phyloP scores from a whole-genome alignment of 2,113 vertebrate species.

The Brienomyrus longianalis region DNA sequence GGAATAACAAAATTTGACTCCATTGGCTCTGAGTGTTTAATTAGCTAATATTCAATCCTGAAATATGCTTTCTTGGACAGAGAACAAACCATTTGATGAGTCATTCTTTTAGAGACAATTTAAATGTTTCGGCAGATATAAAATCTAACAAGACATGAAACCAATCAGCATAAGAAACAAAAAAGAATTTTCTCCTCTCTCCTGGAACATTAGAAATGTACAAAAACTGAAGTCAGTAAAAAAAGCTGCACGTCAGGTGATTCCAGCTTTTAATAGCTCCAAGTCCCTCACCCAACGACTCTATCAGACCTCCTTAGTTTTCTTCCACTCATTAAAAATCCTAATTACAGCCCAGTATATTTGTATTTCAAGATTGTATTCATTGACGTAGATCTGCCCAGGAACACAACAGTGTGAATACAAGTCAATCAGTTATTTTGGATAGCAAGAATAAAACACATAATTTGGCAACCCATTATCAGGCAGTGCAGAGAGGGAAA shows the following conservation, averaged over 20 bases:
- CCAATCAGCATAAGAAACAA: neutral
- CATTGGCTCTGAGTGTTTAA: neutral
- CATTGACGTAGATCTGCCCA: conserved; percentile 29
- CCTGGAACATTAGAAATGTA: neutral
- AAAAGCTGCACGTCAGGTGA: neutral
- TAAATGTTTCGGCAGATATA: neutral
- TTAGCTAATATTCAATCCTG: neutral
- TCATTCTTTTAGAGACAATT: neutral
- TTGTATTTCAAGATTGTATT: conserved; percentile 43
- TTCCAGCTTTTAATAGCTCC: conserved; percentile 25
- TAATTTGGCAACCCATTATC: conserved; percentile 63
- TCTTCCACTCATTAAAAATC: conserved; percentile 47
- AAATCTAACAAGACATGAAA: neutral
- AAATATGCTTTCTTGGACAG: neutral
- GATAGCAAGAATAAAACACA: conserved; percentile 52
- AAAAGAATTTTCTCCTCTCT: neutral
- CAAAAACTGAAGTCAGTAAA: neutral
- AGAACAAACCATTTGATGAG: neutral
- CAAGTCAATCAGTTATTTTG: conserved; percentile 53
- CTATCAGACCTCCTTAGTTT: conserved; percentile 35
- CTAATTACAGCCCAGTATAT: conserved; percentile 45
- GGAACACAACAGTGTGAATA: conserved; percentile 34
- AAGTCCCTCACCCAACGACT: conserved; percentile 21
- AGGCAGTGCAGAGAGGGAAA: conserved; percentile 57
- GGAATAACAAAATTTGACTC: neutral